These are phyloP conservation scores for Macroteleia sp. DNA, from an alignment of 2,888 invertebrate species.

Conservation along the genomic window DNA sequence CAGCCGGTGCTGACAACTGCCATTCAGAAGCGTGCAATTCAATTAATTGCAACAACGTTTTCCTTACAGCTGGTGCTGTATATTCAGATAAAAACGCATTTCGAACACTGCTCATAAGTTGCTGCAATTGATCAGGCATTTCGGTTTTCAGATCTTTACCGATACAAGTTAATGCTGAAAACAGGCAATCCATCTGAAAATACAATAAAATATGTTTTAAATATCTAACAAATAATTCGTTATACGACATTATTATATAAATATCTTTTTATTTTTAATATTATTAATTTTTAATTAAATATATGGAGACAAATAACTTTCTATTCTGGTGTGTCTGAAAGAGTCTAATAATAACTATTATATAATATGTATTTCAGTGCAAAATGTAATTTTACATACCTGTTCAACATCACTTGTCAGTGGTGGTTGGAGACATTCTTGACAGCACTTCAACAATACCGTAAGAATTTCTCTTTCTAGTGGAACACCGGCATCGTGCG, in stretches of 20 bases:
- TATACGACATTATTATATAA: no score
- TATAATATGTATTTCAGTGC: no score
- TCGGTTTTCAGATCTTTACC: constrained; percentile 94
- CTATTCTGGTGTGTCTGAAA: no score
- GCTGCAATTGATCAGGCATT: constrained; percentile 91
- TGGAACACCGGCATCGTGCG: constrained; percentile 86
- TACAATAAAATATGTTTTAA: constrained; percentile 18
- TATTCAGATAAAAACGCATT: constrained; percentile 93
- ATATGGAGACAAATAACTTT: no score
- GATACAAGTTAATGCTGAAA: constrained; percentile 94
- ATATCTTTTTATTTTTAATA: no score
- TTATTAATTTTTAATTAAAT: no score
- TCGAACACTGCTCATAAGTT: constrained; percentile 90
- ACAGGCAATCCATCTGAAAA: constrained; percentile 92
- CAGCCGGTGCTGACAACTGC: constrained; percentile 95
- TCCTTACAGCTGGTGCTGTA: constrained; percentile 90
- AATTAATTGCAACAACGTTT: constrained; percentile 94
- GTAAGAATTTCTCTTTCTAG: constrained; percentile 91
- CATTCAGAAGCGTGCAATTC: constrained; percentile 95
- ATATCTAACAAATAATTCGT: no score
- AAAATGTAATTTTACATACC: no score
- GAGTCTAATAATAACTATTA: no score
- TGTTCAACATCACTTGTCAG: constrained; percentile 91
- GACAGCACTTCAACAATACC: constrained; percentile 94
- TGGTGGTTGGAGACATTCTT: constrained; percentile 93